A percentile compares a stretch with the other conserved stretches of the same genome.
These are phyloP conservation scores for Axis porcinus DNA, from an alignment of 2,113 vertebrate genomes.

Conservation along the genomic window DNA sequence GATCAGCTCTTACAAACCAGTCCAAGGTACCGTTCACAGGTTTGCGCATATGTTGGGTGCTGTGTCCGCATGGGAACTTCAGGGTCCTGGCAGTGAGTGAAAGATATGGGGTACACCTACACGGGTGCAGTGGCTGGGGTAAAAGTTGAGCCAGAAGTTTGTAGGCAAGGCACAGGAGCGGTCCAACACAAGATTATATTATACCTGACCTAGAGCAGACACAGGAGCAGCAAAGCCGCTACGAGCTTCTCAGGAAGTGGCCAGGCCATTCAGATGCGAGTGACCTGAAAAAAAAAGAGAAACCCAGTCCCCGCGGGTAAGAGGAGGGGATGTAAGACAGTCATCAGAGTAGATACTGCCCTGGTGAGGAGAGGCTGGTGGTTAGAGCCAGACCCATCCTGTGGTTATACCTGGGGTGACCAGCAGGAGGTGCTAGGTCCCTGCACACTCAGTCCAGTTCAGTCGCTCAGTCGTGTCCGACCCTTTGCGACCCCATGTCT, in stretches of 20 bases:
- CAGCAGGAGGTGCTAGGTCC: neutral
- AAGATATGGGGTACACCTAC: rapidly evolving
- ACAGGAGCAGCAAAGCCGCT: neutral
- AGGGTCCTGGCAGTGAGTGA: neutral
- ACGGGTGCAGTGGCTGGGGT: neutral
- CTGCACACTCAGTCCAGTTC: neutral
- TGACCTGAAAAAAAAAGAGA: neutral
- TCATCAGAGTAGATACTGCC: neutral
- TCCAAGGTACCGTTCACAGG: neutral
- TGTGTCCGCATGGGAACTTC: neutral
- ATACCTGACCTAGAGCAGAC: neutral
- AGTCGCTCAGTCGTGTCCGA: neutral
- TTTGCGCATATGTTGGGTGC: too few relatives aligned
- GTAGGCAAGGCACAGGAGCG: neutral
- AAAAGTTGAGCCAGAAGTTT: neutral
- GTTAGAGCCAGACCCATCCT: neutral
- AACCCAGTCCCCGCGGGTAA: neutral
- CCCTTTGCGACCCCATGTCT: neutral
- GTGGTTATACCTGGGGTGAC: too few relatives aligned
- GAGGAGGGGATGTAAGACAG: neutral
- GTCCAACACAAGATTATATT: neutral
- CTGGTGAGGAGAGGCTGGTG: neutral
- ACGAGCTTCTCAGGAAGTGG: neutral
- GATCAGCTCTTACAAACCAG: neutral
- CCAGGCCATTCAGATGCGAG: neutral